Percentiles rank a stretch among this genome's conserved stretches.
Conservation (phyloP, 2,888 invertebrate species). For the Crocallis elinguaria region DNA sequence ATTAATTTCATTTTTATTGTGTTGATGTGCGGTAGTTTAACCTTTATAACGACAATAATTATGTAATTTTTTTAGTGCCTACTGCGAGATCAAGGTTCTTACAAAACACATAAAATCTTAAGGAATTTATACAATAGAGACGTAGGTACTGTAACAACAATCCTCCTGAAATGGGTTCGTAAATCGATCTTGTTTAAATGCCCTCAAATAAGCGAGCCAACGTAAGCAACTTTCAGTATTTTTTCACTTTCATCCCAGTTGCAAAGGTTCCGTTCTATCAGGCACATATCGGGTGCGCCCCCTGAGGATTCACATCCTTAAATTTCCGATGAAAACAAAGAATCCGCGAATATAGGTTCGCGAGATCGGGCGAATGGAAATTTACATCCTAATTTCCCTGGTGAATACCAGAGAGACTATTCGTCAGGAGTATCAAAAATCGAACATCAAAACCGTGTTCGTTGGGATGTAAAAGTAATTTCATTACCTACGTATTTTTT, state of each 20-base stretch:
- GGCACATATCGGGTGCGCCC: slow-evolving; percentile 54
- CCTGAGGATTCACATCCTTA: slow-evolving; percentile 70
- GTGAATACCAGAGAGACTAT: slow-evolving; percentile 69
- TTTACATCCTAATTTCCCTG: slow-evolving; percentile 84
- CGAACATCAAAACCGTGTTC: slow-evolving; percentile 43
- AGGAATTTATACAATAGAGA: too few relatives aligned
- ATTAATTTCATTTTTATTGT: too few relatives aligned
- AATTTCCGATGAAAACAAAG: slow-evolving; percentile 81
- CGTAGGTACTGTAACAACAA: too few relatives aligned
- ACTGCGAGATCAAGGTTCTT: too few relatives aligned
- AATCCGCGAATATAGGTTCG: slow-evolving; percentile 75
- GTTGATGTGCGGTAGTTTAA: too few relatives aligned
- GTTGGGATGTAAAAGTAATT: slow-evolving; percentile 34
- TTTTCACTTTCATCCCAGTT: slow-evolving; percentile 36
- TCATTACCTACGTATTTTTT: slow-evolving; percentile 26
- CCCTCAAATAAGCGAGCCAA: background rate
- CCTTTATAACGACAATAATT: too few relatives aligned
- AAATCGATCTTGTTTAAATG: background rate
- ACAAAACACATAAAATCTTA: too few relatives aligned
- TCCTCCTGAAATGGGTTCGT: too few relatives aligned
- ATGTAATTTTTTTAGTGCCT: too few relatives aligned
- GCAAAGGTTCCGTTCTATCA: slow-evolving; percentile 36
- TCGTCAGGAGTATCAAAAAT: slow-evolving; percentile 75
- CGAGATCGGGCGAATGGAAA: slow-evolving; percentile 73
- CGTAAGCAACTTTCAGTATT: background rate